phyloP scores from a whole-genome alignment of 64 coral and sea anemone species.

The Exaiptasia diaphana region DNA sequence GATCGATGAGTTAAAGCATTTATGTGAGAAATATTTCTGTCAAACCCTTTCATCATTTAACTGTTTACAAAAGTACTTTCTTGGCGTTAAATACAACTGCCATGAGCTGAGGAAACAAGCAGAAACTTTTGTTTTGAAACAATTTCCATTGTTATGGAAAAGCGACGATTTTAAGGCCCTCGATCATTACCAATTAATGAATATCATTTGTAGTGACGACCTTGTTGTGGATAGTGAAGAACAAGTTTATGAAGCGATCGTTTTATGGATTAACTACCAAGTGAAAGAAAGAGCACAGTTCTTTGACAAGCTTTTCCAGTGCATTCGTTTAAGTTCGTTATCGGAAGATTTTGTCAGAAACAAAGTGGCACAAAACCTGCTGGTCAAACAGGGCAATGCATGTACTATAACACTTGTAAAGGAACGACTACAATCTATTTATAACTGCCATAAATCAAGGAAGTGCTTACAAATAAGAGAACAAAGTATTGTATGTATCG shows the following conservation, averaged over 20 bases:
- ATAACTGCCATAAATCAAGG: constrained; percentile 19
- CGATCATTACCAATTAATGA: not conserved
- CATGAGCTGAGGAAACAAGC: not conserved
- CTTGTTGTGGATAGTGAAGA: constrained; percentile 10
- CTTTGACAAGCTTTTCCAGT: constrained; percentile 16
- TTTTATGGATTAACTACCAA: constrained; percentile 7
- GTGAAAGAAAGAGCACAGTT: not conserved
- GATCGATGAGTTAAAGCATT: constrained; percentile 16
- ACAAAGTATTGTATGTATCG: not conserved
- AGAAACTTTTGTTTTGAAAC: not conserved
- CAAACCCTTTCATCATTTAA: not conserved
- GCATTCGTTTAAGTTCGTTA: constrained; percentile 24
- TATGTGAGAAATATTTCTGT: not conserved
- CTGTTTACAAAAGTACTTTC: not conserved
- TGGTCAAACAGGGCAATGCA: constrained; percentile 3
- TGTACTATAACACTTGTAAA: constrained; percentile 9
- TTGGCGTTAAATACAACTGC: constrained; percentile 9
- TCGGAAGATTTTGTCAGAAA: constrained; percentile 27
- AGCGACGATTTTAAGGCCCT: constrained; percentile 9
- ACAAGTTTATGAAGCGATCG: constrained; percentile 22
- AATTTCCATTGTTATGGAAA: constrained; percentile 24
- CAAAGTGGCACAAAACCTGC: not conserved
- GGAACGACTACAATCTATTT: not conserved
- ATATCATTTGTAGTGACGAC: constrained; percentile 5
- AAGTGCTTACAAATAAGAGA: constrained; percentile 10